Conservation (phyloP, 92 coral and sea anemone species). For the Plumapathes pennacea region DNA sequence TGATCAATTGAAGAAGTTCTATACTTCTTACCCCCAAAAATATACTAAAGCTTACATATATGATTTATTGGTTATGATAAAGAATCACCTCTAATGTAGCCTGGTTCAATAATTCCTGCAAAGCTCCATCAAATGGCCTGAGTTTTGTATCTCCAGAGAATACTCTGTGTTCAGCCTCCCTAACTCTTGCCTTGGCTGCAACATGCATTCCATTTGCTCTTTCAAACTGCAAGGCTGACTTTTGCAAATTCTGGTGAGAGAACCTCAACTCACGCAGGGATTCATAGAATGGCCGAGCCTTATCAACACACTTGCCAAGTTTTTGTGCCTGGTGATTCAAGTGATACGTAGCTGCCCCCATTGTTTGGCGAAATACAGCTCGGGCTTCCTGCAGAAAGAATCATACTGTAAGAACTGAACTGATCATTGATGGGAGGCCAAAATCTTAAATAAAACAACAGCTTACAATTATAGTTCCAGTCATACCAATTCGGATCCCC, state of each 20-base stretch:
- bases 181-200: conserved; percentile 77
- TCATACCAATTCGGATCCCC: too few species aligned
- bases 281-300: conserved; percentile 93
- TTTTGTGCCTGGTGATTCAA: conserved; percentile 68
- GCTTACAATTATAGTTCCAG: too few species aligned
- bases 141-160: conserved; percentile 54
- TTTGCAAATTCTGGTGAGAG: conserved; percentile 81
- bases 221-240: conserved; percentile 85
- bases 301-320: conserved; percentile 91
- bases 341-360: conserved; percentile 86
- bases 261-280: conserved; percentile 75
- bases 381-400: conserved; percentile 83
- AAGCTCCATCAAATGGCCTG: conserved; percentile 87
- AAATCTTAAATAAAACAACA: too few species aligned
- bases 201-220: conserved; percentile 92
- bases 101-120: conserved; percentile 92
- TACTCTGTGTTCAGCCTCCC: conserved; percentile 76
- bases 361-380: conserved; percentile 83
- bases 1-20: background rate
- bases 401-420: too few species aligned
- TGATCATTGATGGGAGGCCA: too few species aligned
- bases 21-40: background rate
- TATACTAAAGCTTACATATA: background rate
- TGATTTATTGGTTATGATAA: background rate
- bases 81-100: conserved; percentile 86